These are phyloP conservation scores for Dryoscopus gambensis DNA, from an alignment of 2,113 vertebrate species.

Conservation along the genomic window DNA sequence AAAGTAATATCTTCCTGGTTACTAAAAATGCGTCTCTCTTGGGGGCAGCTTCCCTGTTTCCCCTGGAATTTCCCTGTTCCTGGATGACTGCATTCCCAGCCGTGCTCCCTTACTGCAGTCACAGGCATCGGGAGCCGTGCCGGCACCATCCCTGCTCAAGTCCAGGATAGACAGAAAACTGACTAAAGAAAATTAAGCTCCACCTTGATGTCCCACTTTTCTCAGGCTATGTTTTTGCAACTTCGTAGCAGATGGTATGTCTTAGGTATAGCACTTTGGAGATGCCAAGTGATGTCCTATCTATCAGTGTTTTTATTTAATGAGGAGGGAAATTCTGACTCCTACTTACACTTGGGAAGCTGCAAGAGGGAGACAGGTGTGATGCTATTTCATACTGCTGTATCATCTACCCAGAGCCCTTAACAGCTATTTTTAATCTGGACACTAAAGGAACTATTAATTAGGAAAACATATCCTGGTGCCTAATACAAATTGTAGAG, in stretches of 20 bases:
- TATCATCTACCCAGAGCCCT: slow-evolving; percentile 52
- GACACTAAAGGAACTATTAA: slow-evolving; percentile 44
- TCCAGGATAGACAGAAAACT: slow-evolving; percentile 35
- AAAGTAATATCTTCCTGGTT: neutral
- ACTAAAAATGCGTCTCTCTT: neutral
- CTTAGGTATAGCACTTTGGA: slow-evolving; percentile 60
- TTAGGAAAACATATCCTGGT: slow-evolving; percentile 50
- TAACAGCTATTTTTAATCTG: slow-evolving; percentile 62
- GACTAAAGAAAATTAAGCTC: slow-evolving; percentile 59
- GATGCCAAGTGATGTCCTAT: slow-evolving; percentile 56
- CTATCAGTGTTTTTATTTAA: slow-evolving; percentile 58
- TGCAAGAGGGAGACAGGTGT: slow-evolving; percentile 47
- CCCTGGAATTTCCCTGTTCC: neutral
- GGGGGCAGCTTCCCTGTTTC: neutral
- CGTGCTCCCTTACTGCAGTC: accelerated
- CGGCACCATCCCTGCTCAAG: neutral
- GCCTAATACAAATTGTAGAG: slow-evolving; percentile 22
- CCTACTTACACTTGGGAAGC: slow-evolving; percentile 55
- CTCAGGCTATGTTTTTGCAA: slow-evolving; percentile 61
- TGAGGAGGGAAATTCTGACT: slow-evolving; percentile 56
- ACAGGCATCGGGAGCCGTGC: neutral
- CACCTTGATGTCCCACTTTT: slow-evolving; percentile 64
- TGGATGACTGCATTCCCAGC: neutral
- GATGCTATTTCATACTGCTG: slow-evolving; percentile 53
- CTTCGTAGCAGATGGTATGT: slow-evolving; percentile 49